Conservation (phyloP, 2,888 invertebrate genomes). For the Sialis fuliginosa region DNA sequence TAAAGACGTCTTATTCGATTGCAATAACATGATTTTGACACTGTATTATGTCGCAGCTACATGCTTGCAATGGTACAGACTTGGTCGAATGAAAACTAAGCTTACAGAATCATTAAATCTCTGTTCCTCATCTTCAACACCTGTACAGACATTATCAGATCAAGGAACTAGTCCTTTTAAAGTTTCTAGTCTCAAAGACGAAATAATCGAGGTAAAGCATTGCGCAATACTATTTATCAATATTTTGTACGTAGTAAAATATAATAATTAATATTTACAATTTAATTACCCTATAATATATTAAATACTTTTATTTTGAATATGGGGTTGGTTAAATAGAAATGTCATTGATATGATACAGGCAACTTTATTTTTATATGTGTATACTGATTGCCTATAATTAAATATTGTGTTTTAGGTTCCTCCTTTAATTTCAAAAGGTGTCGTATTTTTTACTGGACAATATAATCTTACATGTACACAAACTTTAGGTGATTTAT, state of each 20-base stretch:
- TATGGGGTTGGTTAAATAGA: no score
- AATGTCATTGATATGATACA: no score
- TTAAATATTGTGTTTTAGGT: not conserved
- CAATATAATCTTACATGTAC: slow-evolving; percentile 1
- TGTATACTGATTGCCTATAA: not conserved
- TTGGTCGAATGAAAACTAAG: slow-evolving; percentile 49
- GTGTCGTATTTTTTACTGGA: slow-evolving; percentile 2
- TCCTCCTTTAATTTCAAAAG: slow-evolving; percentile 1
- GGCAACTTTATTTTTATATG: no score
- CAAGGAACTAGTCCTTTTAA: not conserved
- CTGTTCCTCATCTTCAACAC: not conserved
- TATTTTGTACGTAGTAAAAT: no score
- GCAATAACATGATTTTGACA: slow-evolving; percentile 47
- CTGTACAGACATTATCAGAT: not conserved
- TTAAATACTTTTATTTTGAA: no score
- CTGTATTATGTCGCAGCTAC: slow-evolving; percentile 72
- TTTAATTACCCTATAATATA: no score
- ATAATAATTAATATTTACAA: no score
- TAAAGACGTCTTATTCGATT: no score
- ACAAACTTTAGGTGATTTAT: slow-evolving; percentile 38
- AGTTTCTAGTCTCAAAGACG: not conserved
- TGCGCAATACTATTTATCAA: no score
- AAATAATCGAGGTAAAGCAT: no score
- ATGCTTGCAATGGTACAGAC: slow-evolving; percentile 62
- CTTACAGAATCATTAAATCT: slow-evolving; percentile 24